Conservation (phyloP, 2,113 vertebrate genomes). For the Pterocles gutturalis region DNA sequence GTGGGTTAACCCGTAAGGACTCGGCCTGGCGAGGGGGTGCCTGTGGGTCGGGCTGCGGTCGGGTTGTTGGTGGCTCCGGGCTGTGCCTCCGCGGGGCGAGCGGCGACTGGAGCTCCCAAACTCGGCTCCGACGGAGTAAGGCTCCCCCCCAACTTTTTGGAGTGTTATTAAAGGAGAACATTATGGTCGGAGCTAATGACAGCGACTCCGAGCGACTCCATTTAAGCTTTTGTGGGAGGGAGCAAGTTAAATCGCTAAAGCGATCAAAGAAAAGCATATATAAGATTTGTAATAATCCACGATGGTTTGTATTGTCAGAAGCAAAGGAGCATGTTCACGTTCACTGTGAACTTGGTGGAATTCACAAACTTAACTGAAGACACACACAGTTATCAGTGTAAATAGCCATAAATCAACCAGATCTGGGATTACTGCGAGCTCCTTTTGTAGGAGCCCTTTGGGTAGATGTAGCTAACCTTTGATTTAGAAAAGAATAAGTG, state of each 20-base stretch:
- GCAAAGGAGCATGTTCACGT: neutral
- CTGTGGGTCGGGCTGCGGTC: fast-evolving
- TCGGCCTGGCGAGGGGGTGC: neutral
- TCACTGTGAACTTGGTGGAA: neutral
- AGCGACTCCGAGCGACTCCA: neutral
- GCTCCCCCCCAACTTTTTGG: neutral
- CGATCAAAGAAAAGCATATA: fast-evolving
- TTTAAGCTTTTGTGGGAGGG: neutral
- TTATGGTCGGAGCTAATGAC: neutral
- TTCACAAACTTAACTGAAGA: neutral
- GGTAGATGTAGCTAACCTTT: fast-evolving
- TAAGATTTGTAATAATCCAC: neutral
- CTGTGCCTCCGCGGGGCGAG: neutral
- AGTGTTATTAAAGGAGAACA: neutral
- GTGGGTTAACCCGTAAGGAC: neutral
- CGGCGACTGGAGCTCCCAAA: neutral
- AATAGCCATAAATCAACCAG: neutral
- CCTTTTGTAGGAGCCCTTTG: neutral
- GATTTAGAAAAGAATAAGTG: neutral
- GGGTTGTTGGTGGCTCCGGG: neutral
- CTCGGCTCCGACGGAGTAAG: neutral
- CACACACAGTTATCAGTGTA: fast-evolving
- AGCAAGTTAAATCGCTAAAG: neutral
- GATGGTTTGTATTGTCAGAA: neutral
- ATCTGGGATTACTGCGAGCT: neutral